Evolutionary conservation across 2,797 vertebrate genomes (phyloP).

Genomic region (Rhynchonycteris naso): DNA sequence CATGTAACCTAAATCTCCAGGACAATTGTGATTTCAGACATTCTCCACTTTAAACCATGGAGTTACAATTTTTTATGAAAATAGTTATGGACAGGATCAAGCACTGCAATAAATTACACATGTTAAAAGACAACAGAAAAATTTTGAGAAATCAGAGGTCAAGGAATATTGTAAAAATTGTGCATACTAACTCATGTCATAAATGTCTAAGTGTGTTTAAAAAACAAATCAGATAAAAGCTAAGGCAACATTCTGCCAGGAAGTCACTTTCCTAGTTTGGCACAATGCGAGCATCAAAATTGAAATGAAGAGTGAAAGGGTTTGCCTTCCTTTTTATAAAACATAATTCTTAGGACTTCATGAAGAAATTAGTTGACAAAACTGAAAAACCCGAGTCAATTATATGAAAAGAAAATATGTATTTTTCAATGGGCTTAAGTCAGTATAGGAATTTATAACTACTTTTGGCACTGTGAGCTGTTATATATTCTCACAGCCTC

Average conservation of each 20-base stretch:
- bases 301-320: background rate
- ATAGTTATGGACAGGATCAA: background rate
- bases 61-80: conserved; percentile 23
- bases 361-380: background rate
- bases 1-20: background rate
- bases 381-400: background rate
- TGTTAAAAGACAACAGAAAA: background rate
- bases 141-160: background rate
- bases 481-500: background rate
- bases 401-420: background rate
- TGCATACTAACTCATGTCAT: too few relatives aligned
- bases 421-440: background rate
- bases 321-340: background rate
- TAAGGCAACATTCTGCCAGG: background rate
- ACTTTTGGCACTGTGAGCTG: background rate
- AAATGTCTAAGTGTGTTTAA: background rate
- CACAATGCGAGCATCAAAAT: background rate
- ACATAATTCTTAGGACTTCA: background rate
- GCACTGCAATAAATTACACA: background rate
- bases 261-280: background rate
- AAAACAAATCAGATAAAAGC: background rate
- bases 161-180: background rate
- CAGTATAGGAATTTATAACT: background rate
- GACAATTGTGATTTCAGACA: conserved; percentile 34
- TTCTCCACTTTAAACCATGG: background rate